Percentiles rank a stretch among this genome's conserved stretches.
These are phyloP conservation scores for Abramis brama DNA, from an alignment of 2,113 vertebrate genomes.

Conservation along the genomic window DNA sequence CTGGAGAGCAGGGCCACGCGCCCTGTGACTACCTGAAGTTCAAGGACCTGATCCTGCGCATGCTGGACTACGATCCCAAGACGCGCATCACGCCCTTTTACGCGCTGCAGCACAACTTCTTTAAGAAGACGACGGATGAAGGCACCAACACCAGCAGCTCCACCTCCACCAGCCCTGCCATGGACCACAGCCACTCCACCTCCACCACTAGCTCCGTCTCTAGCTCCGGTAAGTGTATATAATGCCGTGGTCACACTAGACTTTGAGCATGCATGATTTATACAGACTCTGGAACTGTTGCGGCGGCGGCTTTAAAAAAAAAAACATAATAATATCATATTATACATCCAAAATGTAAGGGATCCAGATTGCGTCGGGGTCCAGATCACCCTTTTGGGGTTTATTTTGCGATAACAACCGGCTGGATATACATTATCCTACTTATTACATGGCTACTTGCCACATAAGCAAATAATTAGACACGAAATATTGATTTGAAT, in stretches of 20 bases:
- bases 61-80: conserved; percentile 95
- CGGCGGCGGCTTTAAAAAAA: neutral
- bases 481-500: neutral
- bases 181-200: conserved; percentile 94
- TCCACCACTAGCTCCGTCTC: conserved; percentile 94
- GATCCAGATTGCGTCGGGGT: neutral
- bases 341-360: neutral
- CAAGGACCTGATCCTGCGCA: conserved; percentile 94
- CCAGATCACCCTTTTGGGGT: neutral
- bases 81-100: conserved; percentile 94
- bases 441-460: neutral
- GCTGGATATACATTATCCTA: neutral
- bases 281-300: conserved; percentile 11
- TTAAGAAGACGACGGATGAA: conserved; percentile 95
- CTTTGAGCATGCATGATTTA: neutral
- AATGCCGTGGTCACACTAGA: neutral
- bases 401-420: neutral
- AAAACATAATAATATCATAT: neutral
- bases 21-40: conserved; percentile 96
- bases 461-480: neutral
- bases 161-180: conserved; percentile 87
- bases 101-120: conserved; percentile 96
- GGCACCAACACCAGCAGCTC: conserved; percentile 95
- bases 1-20: conserved; percentile 90
- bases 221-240: conserved; percentile 83